Base-by-base conservation (phyloP, 2,797 vertebrate species). In the Remorina albescens region DNA sequence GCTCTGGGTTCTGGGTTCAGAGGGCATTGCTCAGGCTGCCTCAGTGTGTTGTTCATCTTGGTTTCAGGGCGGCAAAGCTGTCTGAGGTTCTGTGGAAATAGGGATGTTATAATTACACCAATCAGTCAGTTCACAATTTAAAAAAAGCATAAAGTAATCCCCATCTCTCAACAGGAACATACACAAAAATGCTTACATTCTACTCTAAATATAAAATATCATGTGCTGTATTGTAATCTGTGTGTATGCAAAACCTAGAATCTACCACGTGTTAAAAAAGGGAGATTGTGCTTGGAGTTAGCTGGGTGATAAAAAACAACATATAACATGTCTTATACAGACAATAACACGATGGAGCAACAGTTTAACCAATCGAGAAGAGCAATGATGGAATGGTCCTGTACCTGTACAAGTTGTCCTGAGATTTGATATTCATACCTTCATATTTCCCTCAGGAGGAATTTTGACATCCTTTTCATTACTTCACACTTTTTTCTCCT, bases 1-100 rank as follows among this genome's bases (percentile, higher is more conserved):
- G 74, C 91, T 91, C 73, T n/a, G n/a, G n/a, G n/a, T n/a, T 81
- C 83, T 18, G 90, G 89, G 74, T 91, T 91, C 73, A 93, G 42
- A 47, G 90, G 92, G 36, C 55, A 89, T n/a, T 86, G 88, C 71
- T 92, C 90, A 0, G 89, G 70, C 18, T 78, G 85, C 58, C 90
- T 90, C 11, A 50, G 59, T 10, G 61, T 57, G 69, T 32, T 60
- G 69, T 76, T 72, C 3, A 13, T 76, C 75, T 84, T 73, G 74
- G 34, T 82, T 78, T 86, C 81, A 13, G 91, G 88, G 3, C 10
- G 66, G 61, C 91, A 94, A 32, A 92, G 91, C 47, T 92, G 87
- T 67, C 74, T 74, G 46, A 93, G 15, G 18, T 82, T 91, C 91
- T 93, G 86, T 37, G 41, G 74, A 77, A 63, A 85, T 32, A 90